Conservation (phyloP, 2,888 invertebrate species). For the Cyrtodaria siliqua region DNA sequence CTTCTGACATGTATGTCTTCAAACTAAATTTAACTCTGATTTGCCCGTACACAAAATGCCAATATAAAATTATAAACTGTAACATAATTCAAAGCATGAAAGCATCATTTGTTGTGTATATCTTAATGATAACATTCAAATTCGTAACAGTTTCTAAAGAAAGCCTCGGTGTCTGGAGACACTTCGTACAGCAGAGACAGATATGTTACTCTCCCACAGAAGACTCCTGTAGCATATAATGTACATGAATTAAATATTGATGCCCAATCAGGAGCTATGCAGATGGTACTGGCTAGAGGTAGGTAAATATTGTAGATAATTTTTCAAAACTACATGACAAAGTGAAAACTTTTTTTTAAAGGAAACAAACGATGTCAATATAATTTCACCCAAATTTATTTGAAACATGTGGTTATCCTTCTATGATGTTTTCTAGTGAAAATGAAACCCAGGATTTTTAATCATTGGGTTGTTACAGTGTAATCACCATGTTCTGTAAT, state of each 20-base stretch:
- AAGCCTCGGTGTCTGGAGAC: conserved; percentile 12
- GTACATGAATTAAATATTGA: conserved; percentile 67
- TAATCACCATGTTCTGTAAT: too few species aligned
- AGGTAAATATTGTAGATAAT: background rate
- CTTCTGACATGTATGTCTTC: too few species aligned
- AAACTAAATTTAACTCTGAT: too few species aligned
- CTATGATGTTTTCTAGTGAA: conserved; percentile 13
- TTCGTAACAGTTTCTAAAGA: conserved; percentile 30
- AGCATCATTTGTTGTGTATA: background rate
- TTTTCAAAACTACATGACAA: too few species aligned
- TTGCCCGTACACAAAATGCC: too few species aligned
- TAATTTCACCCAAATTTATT: too few species aligned
- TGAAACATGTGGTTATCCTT: too few species aligned
- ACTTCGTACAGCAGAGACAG: conserved; percentile 32
- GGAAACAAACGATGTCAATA: background rate
- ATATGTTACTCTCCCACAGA: conserved; percentile 48
- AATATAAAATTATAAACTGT: too few species aligned
- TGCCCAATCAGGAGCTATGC: conserved; percentile 50
- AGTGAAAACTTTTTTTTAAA: background rate
- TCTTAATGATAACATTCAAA: background rate
- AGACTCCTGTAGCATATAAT: conserved; percentile 67
- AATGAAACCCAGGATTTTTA: too few species aligned
- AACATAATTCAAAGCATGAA: too few species aligned
- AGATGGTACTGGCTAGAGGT: conserved; percentile 54
- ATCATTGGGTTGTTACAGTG: too few species aligned